Percentiles rank a stretch among this genome's conserved stretches.
Evolutionary conservation across 2,888 invertebrate species (phyloP).

Genomic region (Ophioninae sp.): DNA sequence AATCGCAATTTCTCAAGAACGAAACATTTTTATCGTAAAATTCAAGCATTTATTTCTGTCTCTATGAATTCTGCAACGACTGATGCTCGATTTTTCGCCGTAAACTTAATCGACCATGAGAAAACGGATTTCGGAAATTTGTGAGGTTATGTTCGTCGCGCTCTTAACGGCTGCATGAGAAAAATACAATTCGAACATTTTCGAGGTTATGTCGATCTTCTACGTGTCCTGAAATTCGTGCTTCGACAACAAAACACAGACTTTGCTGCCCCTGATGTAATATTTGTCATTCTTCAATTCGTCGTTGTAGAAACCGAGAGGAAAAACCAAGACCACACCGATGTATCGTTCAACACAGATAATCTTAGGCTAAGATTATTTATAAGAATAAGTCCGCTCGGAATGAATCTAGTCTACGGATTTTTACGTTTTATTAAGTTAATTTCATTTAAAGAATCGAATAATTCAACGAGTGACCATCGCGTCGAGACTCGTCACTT

Average conservation of each 20-base stretch:
- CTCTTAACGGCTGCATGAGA: too few species aligned
- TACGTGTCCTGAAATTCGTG: not conserved
- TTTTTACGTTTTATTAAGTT: constrained; percentile 62
- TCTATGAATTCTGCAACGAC: too few species aligned
- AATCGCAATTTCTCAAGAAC: too few species aligned
- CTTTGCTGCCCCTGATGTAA: not conserved
- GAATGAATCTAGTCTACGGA: constrained; percentile 75
- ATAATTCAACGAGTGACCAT: constrained; percentile 2
- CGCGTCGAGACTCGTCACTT: not conserved
- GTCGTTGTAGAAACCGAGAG: constrained; percentile 29
- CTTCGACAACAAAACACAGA: not conserved
- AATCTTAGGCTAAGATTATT: constrained; percentile 66
- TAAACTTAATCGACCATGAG: too few species aligned
- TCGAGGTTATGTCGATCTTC: too few species aligned
- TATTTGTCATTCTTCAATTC: constrained; percentile 32
- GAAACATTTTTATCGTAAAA: too few species aligned
- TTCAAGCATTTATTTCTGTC: too few species aligned
- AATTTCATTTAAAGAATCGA: constrained; percentile 40
- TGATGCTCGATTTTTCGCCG: too few species aligned
- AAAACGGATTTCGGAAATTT: too few species aligned
- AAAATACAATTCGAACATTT: too few species aligned
- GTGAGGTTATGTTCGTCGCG: too few species aligned
- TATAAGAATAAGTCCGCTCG: constrained; percentile 42
- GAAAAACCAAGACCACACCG: not conserved
- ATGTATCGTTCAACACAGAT: constrained; percentile 45